Evolutionary conservation across 2,797 vertebrate species (phyloP).

Genomic region (Coregonus ussuriensis): DNA sequence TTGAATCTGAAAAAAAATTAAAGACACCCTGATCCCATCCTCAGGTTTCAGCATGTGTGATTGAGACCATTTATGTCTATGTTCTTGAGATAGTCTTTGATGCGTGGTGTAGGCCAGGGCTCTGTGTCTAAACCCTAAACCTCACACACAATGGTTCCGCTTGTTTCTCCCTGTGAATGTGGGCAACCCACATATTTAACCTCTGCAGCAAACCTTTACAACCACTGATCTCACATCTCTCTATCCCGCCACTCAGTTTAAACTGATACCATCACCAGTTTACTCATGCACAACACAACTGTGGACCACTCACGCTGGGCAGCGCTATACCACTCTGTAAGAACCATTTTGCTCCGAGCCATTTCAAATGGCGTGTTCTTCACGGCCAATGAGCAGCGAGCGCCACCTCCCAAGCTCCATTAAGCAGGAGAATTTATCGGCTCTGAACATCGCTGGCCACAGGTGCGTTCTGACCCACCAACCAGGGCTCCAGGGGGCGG

Average conservation of each 20-base stretch:
- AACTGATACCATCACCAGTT: slow-evolving; percentile 57
- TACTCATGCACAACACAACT: slow-evolving; percentile 29
- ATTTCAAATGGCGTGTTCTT: slow-evolving; percentile 38
- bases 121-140: slow-evolving; percentile 10
- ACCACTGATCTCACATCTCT: slow-evolving; percentile 36
- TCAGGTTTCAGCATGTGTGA: slow-evolving; percentile 45
- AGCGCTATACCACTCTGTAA: slow-evolving; percentile 14
- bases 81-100: slow-evolving; percentile 61
- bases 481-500: slow-evolving; percentile 10
- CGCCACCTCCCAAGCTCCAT: slow-evolving; percentile 50
- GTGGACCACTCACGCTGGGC: slow-evolving; percentile 19
- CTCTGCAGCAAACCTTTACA: slow-evolving; percentile 55
- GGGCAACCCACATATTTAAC: slow-evolving; percentile 68
- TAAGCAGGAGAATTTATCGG: slow-evolving; percentile 52
- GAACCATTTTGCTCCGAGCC: slow-evolving; percentile 40
- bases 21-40: slow-evolving; percentile 30
- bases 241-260: slow-evolving; percentile 30
- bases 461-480: slow-evolving; percentile 55
- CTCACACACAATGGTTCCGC: slow-evolving; percentile 47
- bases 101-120: slow-evolving; percentile 15
- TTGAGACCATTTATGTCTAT: slow-evolving; percentile 39
- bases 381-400: slow-evolving; percentile 36
- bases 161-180: slow-evolving; percentile 53
- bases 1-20: slow-evolving; percentile 1
- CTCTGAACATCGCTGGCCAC: slow-evolving; percentile 28